These are phyloP conservation scores for Tetranychus piercei DNA, from an alignment of 2,888 invertebrate species.

Conservation along the genomic window DNA sequence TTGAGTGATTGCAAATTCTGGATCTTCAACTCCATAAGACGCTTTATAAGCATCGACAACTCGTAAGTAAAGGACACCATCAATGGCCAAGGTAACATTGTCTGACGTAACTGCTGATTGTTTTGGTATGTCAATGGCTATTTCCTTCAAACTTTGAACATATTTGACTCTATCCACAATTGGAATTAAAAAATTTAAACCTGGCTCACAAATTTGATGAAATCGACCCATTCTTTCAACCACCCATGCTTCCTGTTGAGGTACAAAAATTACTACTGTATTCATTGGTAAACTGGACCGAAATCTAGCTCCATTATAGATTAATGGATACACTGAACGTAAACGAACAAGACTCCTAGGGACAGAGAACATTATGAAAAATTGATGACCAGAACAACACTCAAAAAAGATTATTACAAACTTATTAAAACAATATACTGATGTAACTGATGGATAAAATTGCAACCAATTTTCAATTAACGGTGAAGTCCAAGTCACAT, in stretches of 20 bases:
- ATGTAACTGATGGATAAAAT: neutral
- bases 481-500: neutral
- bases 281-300: constrained; percentile 41
- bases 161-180: constrained; percentile 81
- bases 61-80: constrained; percentile 85
- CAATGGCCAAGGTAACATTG: constrained; percentile 87
- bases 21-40: constrained; percentile 96
- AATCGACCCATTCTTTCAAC: constrained; percentile 97
- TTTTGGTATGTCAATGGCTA: constrained; percentile 95
- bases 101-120: constrained; percentile 93
- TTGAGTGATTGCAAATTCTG: constrained; percentile 96
- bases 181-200: constrained; percentile 76
- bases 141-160: constrained; percentile 95
- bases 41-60: constrained; percentile 82
- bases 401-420: no score
- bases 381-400: no score
- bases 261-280: constrained; percentile 87
- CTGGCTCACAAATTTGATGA: constrained; percentile 77
- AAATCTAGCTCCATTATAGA: neutral
- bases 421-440: no score
- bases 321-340: neutral
- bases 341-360: neutral
- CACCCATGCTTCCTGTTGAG: constrained; percentile 93
- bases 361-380: neutral
- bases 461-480: neutral